These are phyloP conservation scores for Triops cancriformis DNA, from an alignment of 1,140 invertebrate species.

Conservation along the genomic window DNA sequence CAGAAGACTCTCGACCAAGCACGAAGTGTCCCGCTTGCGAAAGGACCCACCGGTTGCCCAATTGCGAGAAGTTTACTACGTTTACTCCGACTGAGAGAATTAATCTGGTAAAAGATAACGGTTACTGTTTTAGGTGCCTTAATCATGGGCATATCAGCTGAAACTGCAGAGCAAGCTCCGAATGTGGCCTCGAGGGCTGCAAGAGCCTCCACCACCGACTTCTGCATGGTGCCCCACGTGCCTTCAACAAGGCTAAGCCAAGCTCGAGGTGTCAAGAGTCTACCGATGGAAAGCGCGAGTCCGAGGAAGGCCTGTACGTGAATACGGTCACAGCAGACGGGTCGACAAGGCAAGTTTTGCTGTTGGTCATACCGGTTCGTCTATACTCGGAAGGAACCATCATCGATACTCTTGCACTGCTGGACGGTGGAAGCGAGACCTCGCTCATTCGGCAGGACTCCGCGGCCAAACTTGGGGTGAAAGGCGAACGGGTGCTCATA, in stretches of 20 bases:
- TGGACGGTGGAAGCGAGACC: too few relatives aligned
- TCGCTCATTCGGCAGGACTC: too few relatives aligned
- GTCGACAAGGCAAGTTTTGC: background rate
- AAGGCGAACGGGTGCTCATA: too few relatives aligned
- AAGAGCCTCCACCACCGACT: background rate
- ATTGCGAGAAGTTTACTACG: background rate
- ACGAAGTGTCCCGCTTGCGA: background rate
- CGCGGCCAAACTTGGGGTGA: too few relatives aligned
- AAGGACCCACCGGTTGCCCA: background rate
- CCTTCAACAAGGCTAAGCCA: background rate
- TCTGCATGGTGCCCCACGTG: background rate
- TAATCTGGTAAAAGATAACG: background rate
- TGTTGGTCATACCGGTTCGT: background rate
- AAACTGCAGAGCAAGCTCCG: background rate
- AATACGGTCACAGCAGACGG: background rate
- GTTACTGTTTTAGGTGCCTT: conserved; percentile 13
- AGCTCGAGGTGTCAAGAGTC: background rate
- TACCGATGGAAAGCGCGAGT: background rate
- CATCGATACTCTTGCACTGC: background rate
- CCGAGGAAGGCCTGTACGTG: too few relatives aligned
- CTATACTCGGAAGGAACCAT: background rate
- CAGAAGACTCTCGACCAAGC: background rate
- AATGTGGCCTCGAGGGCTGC: conserved; percentile 12
- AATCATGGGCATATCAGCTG: background rate
- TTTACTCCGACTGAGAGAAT: background rate